Base-by-base conservation (phyloP, 2,113 vertebrate species). In the Calidris pugnax region DNA sequence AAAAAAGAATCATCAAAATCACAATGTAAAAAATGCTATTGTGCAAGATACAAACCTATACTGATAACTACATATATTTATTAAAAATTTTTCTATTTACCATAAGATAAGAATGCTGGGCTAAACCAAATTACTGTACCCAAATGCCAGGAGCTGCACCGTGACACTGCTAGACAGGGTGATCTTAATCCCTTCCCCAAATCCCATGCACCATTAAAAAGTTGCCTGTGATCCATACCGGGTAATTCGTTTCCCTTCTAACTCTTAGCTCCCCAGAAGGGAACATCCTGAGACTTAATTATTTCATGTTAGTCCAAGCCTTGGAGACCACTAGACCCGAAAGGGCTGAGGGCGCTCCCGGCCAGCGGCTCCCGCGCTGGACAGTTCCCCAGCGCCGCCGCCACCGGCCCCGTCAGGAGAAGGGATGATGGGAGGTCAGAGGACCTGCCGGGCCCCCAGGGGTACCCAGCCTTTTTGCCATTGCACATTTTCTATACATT, bases 381-480 rank as follows among this genome's bases (percentile, higher is more conserved):
- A 95, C 82, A 93, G 91, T 90, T 97, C 95, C 91, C 35, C 66
- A 13, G 43, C 59, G 9, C 16, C 4, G 2, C 43, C 6, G 7
- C 6, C 6, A 26, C 7, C 5, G 1, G n/a, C 26, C 6, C 15
- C 8, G 0, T 3, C 12, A 15, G 7, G 16, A 10, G 15, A 19
- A 32, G 18, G 28, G 66, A 16, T 3, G 66, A 16, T 3, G 37
- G 21, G 27, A 3, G 21, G 39, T 5, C 57, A 14, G 24, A 15
- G 37, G 35, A 3, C 43, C n/a, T 33, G 28, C 0, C 0, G 39
- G 41, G 33, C 32, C 53, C 35, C 21, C 1, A 26, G 11, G 1
- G 0, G 20, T 24, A 43, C 24, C 27, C 41, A 66, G 26, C 13
- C 37, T 8, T 16, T 47, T 5, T 17, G 51, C 19, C 39, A 18